Conservation (phyloP, 2,797 vertebrate genomes). For the Ataeniobius toweri region DNA sequence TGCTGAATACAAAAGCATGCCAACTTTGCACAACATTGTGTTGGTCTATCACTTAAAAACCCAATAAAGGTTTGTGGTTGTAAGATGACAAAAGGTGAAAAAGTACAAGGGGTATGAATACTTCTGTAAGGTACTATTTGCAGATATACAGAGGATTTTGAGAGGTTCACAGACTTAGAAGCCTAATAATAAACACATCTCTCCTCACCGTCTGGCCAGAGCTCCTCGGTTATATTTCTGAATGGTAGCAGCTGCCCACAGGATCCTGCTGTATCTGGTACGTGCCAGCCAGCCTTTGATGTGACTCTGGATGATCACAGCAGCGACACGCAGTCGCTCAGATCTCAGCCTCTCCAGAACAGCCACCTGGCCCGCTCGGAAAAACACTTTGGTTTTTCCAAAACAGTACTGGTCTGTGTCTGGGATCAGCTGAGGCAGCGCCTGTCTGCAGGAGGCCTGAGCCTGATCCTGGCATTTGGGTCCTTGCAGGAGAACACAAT, state of each 20-base stretch:
- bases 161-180: not conserved
- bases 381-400: constrained; percentile 82
- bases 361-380: constrained; percentile 82
- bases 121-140: not conserved
- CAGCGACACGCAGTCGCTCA: constrained; percentile 70
- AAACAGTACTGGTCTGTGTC: constrained; percentile 79
- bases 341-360: constrained; percentile 79
- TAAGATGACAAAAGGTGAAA: not conserved
- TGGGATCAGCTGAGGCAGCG: constrained; percentile 74
- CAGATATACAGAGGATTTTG: not conserved
- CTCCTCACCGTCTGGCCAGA: constrained; percentile 76
- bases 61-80: not conserved
- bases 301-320: constrained; percentile 77
- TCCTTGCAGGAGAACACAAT: constrained; percentile 74
- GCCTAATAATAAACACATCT: not conserved
- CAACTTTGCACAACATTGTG: not conserved
- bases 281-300: constrained; percentile 80
- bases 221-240: constrained; percentile 77
- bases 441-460: constrained; percentile 56
- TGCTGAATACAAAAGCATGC: not conserved
- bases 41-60: not conserved
- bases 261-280: constrained; percentile 44
- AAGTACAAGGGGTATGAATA: not conserved
- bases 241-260: constrained; percentile 60
- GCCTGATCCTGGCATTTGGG: constrained; percentile 56